Base-by-base conservation (phyloP, 2,888 invertebrate genomes). In the Microchrysa polita region DNA sequence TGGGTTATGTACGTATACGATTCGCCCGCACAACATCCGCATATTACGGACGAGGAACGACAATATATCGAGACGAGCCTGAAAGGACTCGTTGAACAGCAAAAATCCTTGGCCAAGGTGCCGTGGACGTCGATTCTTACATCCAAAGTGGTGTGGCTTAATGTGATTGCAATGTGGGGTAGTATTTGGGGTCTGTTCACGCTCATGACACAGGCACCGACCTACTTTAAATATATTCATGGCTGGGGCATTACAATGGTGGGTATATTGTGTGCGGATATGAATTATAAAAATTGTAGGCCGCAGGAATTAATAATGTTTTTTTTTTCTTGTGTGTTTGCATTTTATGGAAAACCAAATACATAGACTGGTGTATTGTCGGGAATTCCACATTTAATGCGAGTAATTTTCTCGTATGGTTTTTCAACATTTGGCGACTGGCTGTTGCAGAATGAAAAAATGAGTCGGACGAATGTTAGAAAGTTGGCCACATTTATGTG, bases 181-280 rank as follows among this genome's bases (percentile, higher is more conserved):
- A 88, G 88, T 1, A 87, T 89, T 71, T 92, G 91, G 91, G 90
- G 91, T 1, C 84, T 91, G 20, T 89, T 91, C 61, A 91, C 91
- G 0, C 82, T 92, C 18, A 88, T 91, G 87, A 90, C 91, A 0
- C 90, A 92, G 80, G 87, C 90, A 0, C 92, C 92, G 0, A 89
- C 90, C 0, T 92, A 92, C 79, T 90, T 92, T 79, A 89, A 88
- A 77, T 86, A 88, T 72, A 87, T 92, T 67, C 90, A 92, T 78
- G 90, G 91, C 61, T 90, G 90, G 88, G 86, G 90, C 78, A 89
- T 92, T 22, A 87, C 87, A 80, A 87, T 88, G 81, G 92, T 91
- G 84, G 82, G 86, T 27, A 22, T 16, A 55, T 18, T n/a, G n/a
- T n/a, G n/a, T n/a, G 4, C 16, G 52, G n/a, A n/a, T n/a, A 52